Evolutionary conservation across 2,888 invertebrate species (phyloP).

Genomic region (Sesamia inferens): DNA sequence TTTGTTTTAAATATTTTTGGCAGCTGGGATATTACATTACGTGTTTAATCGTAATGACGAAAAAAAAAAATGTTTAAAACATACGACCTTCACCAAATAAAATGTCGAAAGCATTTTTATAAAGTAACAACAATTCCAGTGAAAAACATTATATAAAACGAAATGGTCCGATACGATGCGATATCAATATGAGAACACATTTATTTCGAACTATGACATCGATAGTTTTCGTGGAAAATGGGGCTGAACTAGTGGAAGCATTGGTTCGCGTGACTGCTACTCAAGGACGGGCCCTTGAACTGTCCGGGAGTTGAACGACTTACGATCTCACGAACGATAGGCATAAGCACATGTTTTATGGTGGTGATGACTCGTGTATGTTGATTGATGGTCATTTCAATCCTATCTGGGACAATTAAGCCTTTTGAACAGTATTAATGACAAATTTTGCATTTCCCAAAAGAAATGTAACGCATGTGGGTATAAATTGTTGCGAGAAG

Average conservation of each 20-base stretch:
- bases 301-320: constrained; percentile 66
- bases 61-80: constrained; percentile 9
- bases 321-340: constrained; percentile 50
- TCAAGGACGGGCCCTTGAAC: constrained; percentile 72
- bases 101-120: background rate
- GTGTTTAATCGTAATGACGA: background rate
- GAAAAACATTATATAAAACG: constrained; percentile 40
- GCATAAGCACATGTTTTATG: constrained; percentile 31
- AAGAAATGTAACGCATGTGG: background rate
- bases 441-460: background rate
- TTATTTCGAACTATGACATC: constrained; percentile 65
- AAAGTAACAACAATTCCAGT: constrained; percentile 27
- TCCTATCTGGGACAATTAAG: constrained; percentile 6
- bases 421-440: background rate
- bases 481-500: background rate
- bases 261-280: constrained; percentile 66
- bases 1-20: constrained; percentile 22
- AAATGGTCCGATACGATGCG: constrained; percentile 42
- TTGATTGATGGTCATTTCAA: constrained; percentile 30
- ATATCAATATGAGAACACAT: constrained; percentile 51
- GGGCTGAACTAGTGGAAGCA: constrained; percentile 65
- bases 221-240: constrained; percentile 66
- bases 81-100: constrained; percentile 4
- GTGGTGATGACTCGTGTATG: constrained; percentile 20
- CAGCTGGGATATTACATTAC: background rate